Conservation (phyloP, 2,113 vertebrate species). For the Upupa epops region DNA sequence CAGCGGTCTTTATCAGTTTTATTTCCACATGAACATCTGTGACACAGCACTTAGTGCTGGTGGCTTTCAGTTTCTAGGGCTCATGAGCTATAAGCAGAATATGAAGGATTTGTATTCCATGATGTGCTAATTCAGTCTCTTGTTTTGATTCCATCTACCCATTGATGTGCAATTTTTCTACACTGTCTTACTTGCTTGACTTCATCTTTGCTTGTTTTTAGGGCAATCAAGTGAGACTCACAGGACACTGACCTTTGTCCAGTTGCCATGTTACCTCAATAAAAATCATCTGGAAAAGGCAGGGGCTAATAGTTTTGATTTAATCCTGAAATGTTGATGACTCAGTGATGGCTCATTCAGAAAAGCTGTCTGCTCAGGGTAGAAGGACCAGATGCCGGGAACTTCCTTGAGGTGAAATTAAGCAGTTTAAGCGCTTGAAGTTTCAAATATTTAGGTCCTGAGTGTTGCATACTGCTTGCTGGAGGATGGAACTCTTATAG, state of each 20-base stretch:
- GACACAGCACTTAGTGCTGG: neutral
- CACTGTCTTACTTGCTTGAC: neutral
- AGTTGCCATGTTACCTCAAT: conserved; percentile 34
- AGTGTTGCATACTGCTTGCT: neutral
- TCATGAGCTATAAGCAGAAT: neutral
- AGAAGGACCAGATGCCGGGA: conserved; percentile 1
- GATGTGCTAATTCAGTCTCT: neutral
- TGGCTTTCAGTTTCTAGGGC: neutral
- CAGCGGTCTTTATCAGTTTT: neutral
- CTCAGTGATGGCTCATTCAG: conserved; percentile 42
- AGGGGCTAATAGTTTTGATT: conserved; percentile 57
- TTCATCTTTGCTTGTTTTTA: conserved; percentile 19
- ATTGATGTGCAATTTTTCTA: neutral
- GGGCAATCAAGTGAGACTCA: neutral
- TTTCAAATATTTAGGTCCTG: neutral
- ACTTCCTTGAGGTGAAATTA: neutral
- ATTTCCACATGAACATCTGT: neutral
- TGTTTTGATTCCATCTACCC: neutral
- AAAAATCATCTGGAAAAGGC: conserved; percentile 53
- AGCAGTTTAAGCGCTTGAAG: neutral
- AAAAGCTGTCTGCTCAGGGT: neutral
- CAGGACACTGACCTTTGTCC: neutral
- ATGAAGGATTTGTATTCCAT: neutral
- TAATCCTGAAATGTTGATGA: conserved; percentile 40
- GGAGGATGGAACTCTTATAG: neutral